These are phyloP conservation scores for Agapornis canus DNA, from an alignment of 2,797 vertebrate genomes.

Conservation along the genomic window DNA sequence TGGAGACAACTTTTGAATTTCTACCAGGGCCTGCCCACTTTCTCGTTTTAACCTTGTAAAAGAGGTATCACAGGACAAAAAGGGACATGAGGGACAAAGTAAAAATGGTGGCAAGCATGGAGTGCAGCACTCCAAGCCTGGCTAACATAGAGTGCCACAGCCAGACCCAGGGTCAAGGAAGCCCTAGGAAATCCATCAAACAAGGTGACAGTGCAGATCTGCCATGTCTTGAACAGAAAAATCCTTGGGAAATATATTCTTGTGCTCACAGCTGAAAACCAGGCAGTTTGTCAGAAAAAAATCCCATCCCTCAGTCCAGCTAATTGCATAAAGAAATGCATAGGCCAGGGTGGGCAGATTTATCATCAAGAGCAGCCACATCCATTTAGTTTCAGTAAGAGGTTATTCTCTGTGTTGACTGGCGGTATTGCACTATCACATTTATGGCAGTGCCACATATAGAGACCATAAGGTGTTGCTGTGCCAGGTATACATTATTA, in stretches of 20 bases:
- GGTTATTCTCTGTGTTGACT: conserved; percentile 5
- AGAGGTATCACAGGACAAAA: background rate
- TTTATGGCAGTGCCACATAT: conserved; percentile 40
- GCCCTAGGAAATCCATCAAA: background rate
- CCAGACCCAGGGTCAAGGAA: background rate
- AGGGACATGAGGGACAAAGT: background rate
- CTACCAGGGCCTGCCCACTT: rapidly evolving
- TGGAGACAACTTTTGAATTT: background rate
- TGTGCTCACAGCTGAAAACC: background rate
- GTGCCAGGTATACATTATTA: conserved; percentile 56
- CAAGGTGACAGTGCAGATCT: background rate
- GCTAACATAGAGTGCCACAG: background rate
- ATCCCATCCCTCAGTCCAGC: background rate
- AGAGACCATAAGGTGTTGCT: background rate
- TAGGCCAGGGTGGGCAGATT: conserved; percentile 21
- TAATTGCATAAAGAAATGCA: conserved; percentile 34
- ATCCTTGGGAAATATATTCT: background rate
- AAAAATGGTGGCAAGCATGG: rapidly evolving
- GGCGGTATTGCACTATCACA: conserved; percentile 9
- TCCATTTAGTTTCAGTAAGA: conserved; percentile 29
- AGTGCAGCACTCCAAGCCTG: background rate
- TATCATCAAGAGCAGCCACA: conserved; percentile 1
- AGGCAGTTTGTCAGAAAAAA: background rate
- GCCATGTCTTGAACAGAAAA: background rate
- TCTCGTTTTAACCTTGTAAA: background rate